Percentiles rank a stretch among this genome's conserved stretches.
These are phyloP conservation scores for Pyrgus malvae DNA, from an alignment of 2,888 invertebrate species.

Conservation along the genomic window DNA sequence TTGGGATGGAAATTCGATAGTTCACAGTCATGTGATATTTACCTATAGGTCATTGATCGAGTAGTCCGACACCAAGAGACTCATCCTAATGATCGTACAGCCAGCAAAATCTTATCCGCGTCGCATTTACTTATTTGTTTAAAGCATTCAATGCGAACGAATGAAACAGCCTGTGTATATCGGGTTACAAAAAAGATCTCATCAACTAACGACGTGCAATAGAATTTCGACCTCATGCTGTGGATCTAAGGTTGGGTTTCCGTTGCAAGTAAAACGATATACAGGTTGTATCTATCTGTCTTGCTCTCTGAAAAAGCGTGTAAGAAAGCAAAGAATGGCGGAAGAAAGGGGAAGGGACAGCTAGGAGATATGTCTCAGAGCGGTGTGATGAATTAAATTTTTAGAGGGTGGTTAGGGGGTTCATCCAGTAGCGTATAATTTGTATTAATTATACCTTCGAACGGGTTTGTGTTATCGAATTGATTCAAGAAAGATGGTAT, in stretches of 20 bases:
- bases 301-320: constrained; percentile 74
- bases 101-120: constrained; percentile 70
- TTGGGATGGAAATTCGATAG: no score
- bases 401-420: constrained; percentile 73
- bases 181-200: constrained; percentile 45
- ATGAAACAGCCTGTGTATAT: constrained; percentile 71
- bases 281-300: constrained; percentile 51
- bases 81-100: constrained; percentile 65
- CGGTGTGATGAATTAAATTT: constrained; percentile 81
- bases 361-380: constrained; percentile 76
- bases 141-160: constrained; percentile 76
- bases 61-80: constrained; percentile 15
- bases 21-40: no score
- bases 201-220: background rate
- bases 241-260: constrained; percentile 30
- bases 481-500: no score
- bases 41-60: constrained; percentile 4
- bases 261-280: constrained; percentile 41
- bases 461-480: constrained; percentile 32
- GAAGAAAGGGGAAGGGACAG: constrained; percentile 75
- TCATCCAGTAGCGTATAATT: constrained; percentile 74
- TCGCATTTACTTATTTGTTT: constrained; percentile 78
- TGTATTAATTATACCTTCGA: constrained; percentile 66
- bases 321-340: constrained; percentile 80
- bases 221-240: constrained; percentile 23